phyloP scores from a whole-genome alignment of 92 coral and sea anemone species.

The Metridium senile region DNA sequence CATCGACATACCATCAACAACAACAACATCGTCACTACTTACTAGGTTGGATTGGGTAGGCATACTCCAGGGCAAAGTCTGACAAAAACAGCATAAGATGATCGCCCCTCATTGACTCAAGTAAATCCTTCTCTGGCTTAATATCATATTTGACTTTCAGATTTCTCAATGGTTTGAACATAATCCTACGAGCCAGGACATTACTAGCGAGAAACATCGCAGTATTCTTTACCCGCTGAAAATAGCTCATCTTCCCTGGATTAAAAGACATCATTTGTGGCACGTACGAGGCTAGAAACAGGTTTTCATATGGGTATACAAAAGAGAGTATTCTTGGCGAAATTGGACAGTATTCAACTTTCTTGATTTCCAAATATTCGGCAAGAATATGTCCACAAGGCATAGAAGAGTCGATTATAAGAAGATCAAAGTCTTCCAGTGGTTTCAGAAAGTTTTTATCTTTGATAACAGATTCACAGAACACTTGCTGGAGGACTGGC shows the following conservation, averaged over 20 bases:
- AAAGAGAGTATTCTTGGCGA: slow-evolving; percentile 14
- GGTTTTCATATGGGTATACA: neutral
- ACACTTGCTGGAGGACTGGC: neutral
- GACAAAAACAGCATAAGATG: slow-evolving; percentile 47
- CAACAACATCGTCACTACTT: neutral
- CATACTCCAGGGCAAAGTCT: too few relatives aligned
- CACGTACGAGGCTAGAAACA: slow-evolving; percentile 33
- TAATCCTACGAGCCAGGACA: neutral
- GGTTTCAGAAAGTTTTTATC: slow-evolving; percentile 41
- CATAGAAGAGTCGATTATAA: slow-evolving; percentile 32
- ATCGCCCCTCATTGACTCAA: slow-evolving; percentile 32
- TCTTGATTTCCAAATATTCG: too few relatives aligned
- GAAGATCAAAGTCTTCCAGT: too few relatives aligned
- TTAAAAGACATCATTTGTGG: slow-evolving; percentile 18
- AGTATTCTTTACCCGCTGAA: slow-evolving; percentile 53
- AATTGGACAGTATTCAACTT: slow-evolving; percentile 25
- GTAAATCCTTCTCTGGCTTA: slow-evolving; percentile 47
- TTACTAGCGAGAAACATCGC: neutral
- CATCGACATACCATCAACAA: too few relatives aligned
- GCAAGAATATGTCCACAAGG: slow-evolving; percentile 39
- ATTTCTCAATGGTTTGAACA: slow-evolving; percentile 24
- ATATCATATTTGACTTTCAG: too few relatives aligned
- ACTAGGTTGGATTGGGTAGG: too few relatives aligned
- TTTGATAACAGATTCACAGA: slow-evolving; percentile 41
- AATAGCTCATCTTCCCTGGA: slow-evolving; percentile 52